Base-by-base conservation (phyloP, 2,797 vertebrate species). In the Protosalanx chinensis region DNA sequence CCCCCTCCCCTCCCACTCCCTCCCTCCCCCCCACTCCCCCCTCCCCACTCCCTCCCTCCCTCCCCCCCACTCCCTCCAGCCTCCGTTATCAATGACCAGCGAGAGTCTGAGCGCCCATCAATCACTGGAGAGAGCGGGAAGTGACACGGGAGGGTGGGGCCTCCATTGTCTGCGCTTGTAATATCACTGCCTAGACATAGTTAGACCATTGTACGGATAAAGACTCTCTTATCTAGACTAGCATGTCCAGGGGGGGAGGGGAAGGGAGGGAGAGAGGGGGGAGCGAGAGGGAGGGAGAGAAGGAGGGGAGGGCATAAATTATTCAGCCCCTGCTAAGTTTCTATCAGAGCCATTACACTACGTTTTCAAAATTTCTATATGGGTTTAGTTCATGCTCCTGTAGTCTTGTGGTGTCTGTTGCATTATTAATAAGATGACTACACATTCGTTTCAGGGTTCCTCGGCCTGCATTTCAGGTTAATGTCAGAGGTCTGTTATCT, bases 161-260 rank as follows among this genome's bases (percentile, higher is more conserved):
- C 64, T 20, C 62, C n/a, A 65, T 65, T 65, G 64, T 66, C 41
- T 66, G 23, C 27, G 46, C 46, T 29, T 51, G 41, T 51, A 51
- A 51, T 51, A 49, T 66, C 64, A 49, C 20, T 51, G n/a, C n/a
- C 23, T 46, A 37, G 35, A 66, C 41, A 66, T 49, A 30, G 20
- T 27, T 16, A 66, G 46, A 66, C 64, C 41, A 29, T 66, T 66
- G 27, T 29, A 51, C 64, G 16, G 41, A 51, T 49, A 30, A 49
- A 27, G 27, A 53, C 41, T 29, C 62, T 66, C 20, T 49, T 65
- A 65, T 65, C 41, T 66, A 29, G 23, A 23, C 12, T 66, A 27
- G 27, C 41, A 66, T 53, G 62, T 23, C n/a, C 33, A 5, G 32
- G 33, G n/a, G 16, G 3, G 51, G 51, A 4, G 61, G 32, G 16